Evolutionary conservation across 2,113 vertebrate genomes (phyloP).

Genomic region (Seriola aureovittata): DNA sequence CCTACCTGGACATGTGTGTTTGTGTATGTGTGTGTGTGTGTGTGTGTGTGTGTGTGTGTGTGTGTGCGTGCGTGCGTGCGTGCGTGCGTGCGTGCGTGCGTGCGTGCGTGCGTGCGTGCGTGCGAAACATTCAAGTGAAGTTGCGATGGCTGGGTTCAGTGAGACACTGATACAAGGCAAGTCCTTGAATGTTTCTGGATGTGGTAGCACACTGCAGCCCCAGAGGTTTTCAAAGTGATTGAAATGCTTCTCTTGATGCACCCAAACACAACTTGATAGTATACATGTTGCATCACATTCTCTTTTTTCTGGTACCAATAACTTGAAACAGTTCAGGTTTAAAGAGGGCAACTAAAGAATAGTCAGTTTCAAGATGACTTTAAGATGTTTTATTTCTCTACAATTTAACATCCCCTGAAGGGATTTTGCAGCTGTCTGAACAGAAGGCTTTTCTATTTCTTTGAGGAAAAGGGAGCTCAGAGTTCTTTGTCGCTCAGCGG

Average conservation of each 20-base stretch:
- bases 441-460: constrained; percentile 18
- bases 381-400: constrained; percentile 35
- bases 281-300: constrained; percentile 32
- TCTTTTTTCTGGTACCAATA: neutral
- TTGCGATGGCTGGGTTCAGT: neutral
- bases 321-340: constrained; percentile 44
- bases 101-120: neutral
- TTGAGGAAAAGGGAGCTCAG: constrained; percentile 13
- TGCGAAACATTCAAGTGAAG: constrained; percentile 17
- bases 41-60: neutral
- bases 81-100: too few species aligned
- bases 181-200: constrained; percentile 30
- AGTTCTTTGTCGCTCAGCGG: constrained; percentile 25
- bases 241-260: constrained; percentile 12
- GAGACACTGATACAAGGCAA: constrained; percentile 7
- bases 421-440: constrained; percentile 29
- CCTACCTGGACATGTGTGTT: neutral
- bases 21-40: neutral
- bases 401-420: constrained; percentile 10
- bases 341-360: constrained; percentile 21
- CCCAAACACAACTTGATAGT: constrained; percentile 18
- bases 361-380: constrained; percentile 17
- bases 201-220: neutral
- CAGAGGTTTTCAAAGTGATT: constrained; percentile 20
- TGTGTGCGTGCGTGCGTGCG: neutral